Base-by-base conservation (phyloP, 2,797 vertebrate species). In the Sebastes alutus region DNA sequence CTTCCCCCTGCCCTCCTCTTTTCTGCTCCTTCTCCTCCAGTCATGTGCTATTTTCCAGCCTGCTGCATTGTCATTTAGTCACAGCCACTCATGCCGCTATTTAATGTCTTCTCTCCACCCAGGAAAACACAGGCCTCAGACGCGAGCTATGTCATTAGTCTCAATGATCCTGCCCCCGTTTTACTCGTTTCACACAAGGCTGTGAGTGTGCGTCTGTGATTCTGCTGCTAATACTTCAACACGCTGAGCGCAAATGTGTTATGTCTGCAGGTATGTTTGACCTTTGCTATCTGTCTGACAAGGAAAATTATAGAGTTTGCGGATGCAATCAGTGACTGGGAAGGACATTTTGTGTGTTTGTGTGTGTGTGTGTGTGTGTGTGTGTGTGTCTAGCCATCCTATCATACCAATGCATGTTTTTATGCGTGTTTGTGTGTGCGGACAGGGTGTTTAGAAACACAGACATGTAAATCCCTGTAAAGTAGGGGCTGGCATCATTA, bases 401-500 rank as follows among this genome's bases (percentile, higher is more conserved):
- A 75, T 82, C 69, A 85, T 79, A 81, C 10, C 67, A 58, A 56
- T 58, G 68, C 38, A 33, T 85, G 75, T 78, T 85, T 87, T 88
- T 87, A 78, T 89, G 85, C 69, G 73, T 88, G 81, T 82, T 75
- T 87, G 77, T 79, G 80, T 82, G 82, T 80, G 81, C 58, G 87
- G 79, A 89, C 76, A 76, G 89, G 77, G 86, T 88, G 90, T 89
- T 90, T 90, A 89, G 88, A 88, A 88, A 88, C 84, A 90, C 84
- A 92, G 90, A 94, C 94, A 89, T 90, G 89, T 69, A 94, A 94
- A 93, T 93, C 90, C 85, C 79, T 88, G 81, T 87, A 90, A 95
- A 95, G 92, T 90, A 92, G 88, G 87, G 83, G 92, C 90, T 93
- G 92, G 92, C 92, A 94, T 92, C 89, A 94, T 94, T 93, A 94